These are phyloP conservation scores for Orchestes rusci DNA, from an alignment of 2,888 invertebrate species.

Conservation along the genomic window DNA sequence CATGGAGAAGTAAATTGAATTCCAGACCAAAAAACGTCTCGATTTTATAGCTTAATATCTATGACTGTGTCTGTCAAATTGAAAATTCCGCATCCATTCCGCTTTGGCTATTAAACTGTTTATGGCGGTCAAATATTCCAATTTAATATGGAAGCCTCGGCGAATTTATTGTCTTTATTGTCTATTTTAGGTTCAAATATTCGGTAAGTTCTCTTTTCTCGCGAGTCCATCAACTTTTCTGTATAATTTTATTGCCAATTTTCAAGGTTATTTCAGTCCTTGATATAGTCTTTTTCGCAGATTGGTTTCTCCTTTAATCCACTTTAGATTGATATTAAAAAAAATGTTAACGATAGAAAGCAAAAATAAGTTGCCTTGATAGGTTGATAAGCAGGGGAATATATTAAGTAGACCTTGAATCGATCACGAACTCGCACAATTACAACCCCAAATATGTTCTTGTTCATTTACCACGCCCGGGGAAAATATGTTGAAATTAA, in stretches of 20 bases:
- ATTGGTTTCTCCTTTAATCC: background rate
- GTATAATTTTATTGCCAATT: conserved; percentile 37
- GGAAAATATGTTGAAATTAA: conserved; percentile 42
- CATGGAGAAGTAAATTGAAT: too few relatives aligned
- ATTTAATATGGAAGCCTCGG: conserved; percentile 38
- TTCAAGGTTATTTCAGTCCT: background rate
- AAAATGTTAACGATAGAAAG: too few relatives aligned
- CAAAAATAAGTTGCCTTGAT: too few relatives aligned
- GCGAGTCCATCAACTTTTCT: conserved; percentile 38
- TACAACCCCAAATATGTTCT: too few relatives aligned
- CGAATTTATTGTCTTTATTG: conserved; percentile 44
- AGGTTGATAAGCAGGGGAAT: too few relatives aligned
- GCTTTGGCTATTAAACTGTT: conserved; percentile 39
- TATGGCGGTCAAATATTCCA: conserved; percentile 46
- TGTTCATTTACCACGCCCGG: conserved; percentile 35
- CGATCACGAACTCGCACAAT: too few relatives aligned
- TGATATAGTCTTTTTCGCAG: too few relatives aligned
- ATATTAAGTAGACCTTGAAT: too few relatives aligned
- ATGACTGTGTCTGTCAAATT: conserved; percentile 36
- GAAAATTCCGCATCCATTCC: conserved; percentile 41
- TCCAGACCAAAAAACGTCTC: too few relatives aligned
- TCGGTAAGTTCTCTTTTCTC: conserved; percentile 38
- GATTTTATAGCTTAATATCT: conserved; percentile 16
- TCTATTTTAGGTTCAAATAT: conserved; percentile 42
- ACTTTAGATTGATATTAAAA: too few relatives aligned